These are phyloP conservation scores for Enhydra lutris DNA, from an alignment of 2,113 vertebrate genomes.

Conservation along the genomic window DNA sequence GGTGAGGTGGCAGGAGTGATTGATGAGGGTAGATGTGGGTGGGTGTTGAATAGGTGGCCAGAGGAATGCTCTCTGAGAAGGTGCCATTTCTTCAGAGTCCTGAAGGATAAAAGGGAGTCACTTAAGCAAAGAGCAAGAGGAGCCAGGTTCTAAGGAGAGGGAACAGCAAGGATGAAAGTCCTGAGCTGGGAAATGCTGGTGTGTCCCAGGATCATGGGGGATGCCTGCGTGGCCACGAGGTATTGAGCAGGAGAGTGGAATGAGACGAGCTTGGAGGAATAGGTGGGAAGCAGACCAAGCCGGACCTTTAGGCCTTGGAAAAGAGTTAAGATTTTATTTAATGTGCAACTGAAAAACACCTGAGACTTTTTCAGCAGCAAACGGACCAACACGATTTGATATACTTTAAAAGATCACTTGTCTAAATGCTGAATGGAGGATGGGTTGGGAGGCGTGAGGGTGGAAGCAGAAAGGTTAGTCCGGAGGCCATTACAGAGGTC, in stretches of 20 bases:
- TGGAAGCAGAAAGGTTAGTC: not conserved
- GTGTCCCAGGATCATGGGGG: not conserved
- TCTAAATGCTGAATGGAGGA: not conserved
- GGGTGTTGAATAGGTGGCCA: not conserved
- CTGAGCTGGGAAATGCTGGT: not conserved
- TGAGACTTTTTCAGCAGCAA: not conserved
- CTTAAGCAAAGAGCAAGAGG: not conserved
- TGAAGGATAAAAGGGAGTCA: not conserved
- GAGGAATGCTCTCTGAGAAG: not conserved
- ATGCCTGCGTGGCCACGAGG: rapidly evolving
- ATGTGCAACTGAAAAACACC: not conserved
- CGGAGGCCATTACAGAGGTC: not conserved
- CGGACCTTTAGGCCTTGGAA: not conserved
- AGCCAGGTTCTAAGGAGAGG: not conserved
- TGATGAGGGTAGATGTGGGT: too few relatives aligned
- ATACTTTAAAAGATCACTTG: not conserved
- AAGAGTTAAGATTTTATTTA: not conserved
- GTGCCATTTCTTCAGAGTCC: not conserved
- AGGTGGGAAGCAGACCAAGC: not conserved
- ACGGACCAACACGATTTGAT: not conserved
- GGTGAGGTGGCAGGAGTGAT: not conserved
- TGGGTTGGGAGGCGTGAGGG: not conserved
- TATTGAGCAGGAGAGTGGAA: not conserved
- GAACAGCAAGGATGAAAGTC: not conserved
- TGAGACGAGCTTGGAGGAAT: not conserved